phyloP scores from a whole-genome alignment of 1,140 invertebrate genomes.

The Papilio polytes region DNA sequence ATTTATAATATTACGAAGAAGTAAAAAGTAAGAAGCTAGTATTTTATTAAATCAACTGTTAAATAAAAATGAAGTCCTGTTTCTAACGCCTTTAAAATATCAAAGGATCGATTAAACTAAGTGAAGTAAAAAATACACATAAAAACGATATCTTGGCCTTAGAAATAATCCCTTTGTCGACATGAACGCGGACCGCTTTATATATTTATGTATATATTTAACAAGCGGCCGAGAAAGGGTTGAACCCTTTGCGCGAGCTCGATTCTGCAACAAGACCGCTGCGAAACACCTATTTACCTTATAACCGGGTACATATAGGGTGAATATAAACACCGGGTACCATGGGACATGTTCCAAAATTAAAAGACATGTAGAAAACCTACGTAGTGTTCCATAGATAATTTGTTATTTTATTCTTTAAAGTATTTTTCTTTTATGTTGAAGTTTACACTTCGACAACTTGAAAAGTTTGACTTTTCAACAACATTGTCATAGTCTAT shows the following conservation, averaged over 20 bases:
- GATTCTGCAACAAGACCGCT: slow-evolving; percentile 60
- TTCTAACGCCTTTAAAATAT: not conserved
- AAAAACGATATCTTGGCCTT: slow-evolving; percentile 12
- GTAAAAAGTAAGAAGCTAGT: too few species aligned
- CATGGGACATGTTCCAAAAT: slow-evolving; percentile 7
- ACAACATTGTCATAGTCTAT: too few species aligned
- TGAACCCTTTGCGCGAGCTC: slow-evolving; percentile 65
- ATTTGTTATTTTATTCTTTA: not conserved
- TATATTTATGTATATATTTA: slow-evolving; percentile 42
- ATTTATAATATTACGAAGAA: too few species aligned
- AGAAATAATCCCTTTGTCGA: slow-evolving; percentile 30
- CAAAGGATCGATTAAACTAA: not conserved
- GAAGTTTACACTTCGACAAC: too few species aligned
- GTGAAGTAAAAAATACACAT: not conserved
- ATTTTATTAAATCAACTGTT: too few species aligned
- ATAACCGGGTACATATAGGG: slow-evolving; percentile 43
- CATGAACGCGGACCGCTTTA: slow-evolving; percentile 7
- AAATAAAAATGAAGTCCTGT: not conserved
- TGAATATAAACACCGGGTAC: slow-evolving; percentile 41
- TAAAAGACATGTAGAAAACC: not conserved
- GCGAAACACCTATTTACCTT: slow-evolving; percentile 55
- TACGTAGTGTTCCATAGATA: not conserved
- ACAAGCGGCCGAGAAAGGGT: slow-evolving; percentile 54
- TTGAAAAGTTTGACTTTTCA: too few species aligned
- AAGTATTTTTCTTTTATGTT: not conserved